Percentiles rank a stretch among this genome's conserved stretches.
phyloP scores from a whole-genome alignment of 1,140 invertebrate species.

The Danaus plexippus region DNA sequence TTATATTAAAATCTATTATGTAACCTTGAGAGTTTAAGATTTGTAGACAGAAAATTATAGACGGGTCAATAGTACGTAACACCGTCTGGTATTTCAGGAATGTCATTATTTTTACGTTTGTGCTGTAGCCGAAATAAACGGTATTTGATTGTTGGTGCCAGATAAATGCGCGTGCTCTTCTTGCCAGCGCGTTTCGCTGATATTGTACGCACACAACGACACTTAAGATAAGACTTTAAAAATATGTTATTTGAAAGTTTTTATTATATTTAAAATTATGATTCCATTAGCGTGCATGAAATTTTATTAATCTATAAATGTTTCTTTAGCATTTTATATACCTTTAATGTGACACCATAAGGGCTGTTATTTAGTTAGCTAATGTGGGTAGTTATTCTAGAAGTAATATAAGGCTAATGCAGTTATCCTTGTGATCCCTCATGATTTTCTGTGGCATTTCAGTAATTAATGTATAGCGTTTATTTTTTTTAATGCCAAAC shows the following conservation, averaged over 20 bases:
- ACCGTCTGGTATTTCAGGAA: constrained; percentile 55
- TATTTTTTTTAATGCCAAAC: constrained; percentile 20
- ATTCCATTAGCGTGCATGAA: no score
- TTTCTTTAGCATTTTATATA: no score
- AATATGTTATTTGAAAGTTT: no score
- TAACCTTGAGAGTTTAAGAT: no score
- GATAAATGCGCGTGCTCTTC: constrained; percentile 29
- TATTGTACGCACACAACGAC: constrained; percentile 8
- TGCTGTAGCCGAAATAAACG: constrained; percentile 47
- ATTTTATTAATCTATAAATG: no score
- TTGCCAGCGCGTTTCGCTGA: constrained; percentile 10
- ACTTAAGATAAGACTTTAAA: no score
- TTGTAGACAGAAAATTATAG: constrained; percentile 1
- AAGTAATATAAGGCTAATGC: background rate
- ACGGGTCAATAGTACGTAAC: constrained; percentile 38
- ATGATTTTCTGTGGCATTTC: constrained; percentile 18
- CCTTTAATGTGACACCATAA: no score
- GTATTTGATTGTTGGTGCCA: constrained; percentile 38
- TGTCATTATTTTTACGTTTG: constrained; percentile 50
- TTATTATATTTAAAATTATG: no score
- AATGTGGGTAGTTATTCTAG: no score
- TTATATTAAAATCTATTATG: no score
- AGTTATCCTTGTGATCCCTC: constrained; percentile 16
- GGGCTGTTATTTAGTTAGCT: no score
- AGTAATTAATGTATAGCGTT: constrained; percentile 17